A percentile compares a stretch with the other conserved stretches of the same genome.
Conservation (phyloP, 1,140 invertebrate species). For the Samia ricini region DNA sequence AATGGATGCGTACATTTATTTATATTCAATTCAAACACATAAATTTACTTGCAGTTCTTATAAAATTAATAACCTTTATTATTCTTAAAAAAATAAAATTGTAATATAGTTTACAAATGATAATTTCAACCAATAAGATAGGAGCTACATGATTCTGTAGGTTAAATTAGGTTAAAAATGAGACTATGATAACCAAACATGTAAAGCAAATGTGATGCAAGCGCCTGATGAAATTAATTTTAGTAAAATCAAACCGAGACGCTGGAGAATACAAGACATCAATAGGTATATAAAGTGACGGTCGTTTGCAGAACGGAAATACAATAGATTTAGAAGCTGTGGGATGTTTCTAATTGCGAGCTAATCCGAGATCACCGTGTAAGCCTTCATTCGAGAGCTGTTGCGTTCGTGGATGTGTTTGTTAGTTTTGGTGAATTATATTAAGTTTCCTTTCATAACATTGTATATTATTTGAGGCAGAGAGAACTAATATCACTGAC, state of each 20-base stretch:
- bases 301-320: background rate
- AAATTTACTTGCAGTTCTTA: background rate
- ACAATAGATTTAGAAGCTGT: background rate
- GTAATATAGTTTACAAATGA: too few relatives aligned
- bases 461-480: too few relatives aligned
- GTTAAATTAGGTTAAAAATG: too few relatives aligned
- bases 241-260: too few relatives aligned
- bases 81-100: background rate
- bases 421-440: too few relatives aligned
- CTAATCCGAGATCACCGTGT: slow-evolving; percentile 23
- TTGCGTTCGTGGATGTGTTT: too few relatives aligned
- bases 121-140: too few relatives aligned
- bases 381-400: background rate
- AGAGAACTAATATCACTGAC: too few relatives aligned
- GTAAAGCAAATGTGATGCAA: background rate
- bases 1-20: background rate
- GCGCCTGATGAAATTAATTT: background rate
- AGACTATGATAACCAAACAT: background rate
- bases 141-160: too few relatives aligned
- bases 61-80: background rate
- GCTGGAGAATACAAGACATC: too few relatives aligned
- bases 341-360: slow-evolving; percentile 27
- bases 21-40: background rate
- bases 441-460: too few relatives aligned
- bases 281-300: too few relatives aligned